Base-by-base conservation (phyloP, 2,888 invertebrate species). In the Agrochola circellaris region DNA sequence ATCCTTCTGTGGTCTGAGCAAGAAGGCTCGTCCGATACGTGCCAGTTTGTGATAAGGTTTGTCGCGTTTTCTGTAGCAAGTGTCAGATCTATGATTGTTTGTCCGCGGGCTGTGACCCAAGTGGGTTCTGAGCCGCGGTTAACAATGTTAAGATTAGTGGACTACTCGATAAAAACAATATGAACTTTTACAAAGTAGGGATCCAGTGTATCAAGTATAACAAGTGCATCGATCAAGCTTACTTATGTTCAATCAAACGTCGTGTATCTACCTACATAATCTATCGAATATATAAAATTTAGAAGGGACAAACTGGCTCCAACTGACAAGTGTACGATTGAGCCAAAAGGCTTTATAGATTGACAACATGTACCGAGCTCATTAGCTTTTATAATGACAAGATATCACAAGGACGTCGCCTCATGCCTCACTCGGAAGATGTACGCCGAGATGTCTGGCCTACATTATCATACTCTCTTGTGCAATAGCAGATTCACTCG, bases 381-480 rank as follows among this genome's bases (percentile, higher is more conserved):
- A 89, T 90, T 90, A 89, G 87, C 67, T 90, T 89, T 89, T 91
- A 88, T 90, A 91, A 90, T 88, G 89, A 78, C 79, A 80, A 84
- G 83, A 83, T 84, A 85, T 84, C 81, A 81, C 85, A 87, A 84
- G 85, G 81, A 84, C 81, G 74, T 66, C 60, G 62, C 60, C 79
- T 79, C 79, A 80, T 68, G 68, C 68, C 54, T 68, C 77, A 79
- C 75, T 84, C 74, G 82, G 68, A 54, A 91, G 92, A 92, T 91
- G 90, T 84, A 89, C 88, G 84, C 80, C 80, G 83, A 89, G 90
- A 90, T 87, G 87, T 88, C 89, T 92, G 91, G 89, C 91, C 91
- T 88, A 93, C 91, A 91, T 92, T 90, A 88, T 85, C 87, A 86
- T 83, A 81, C 82, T 71, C 75, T 72, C 79, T 91, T 91, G 86